Evolutionary conservation across 2,113 vertebrate genomes (phyloP).

Genomic region (Chaetorhynchus papuensis): DNA sequence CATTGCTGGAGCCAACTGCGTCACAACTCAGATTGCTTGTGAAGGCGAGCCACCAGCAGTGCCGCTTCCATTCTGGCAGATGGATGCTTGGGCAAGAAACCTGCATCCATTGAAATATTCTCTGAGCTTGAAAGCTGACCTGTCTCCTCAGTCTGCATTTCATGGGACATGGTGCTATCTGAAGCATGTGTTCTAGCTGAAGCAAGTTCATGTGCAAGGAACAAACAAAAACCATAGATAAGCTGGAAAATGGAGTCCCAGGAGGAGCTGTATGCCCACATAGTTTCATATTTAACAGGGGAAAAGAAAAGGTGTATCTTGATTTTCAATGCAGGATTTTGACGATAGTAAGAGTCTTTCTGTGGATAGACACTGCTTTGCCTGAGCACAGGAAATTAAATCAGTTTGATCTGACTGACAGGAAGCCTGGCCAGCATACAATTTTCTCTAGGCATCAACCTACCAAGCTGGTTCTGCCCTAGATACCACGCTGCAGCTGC

Average conservation of each 20-base stretch:
- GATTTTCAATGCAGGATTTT: not conserved
- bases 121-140: not conserved
- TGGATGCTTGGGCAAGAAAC: not conserved
- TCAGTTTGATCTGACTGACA: not conserved
- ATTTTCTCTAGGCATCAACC: not conserved
- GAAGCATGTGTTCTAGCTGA: not conserved
- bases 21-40: not conserved
- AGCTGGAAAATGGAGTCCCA: not conserved
- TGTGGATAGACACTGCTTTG: not conserved
- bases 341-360: not conserved
- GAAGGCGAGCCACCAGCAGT: not conserved
- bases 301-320: not conserved
- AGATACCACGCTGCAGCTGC: not conserved
- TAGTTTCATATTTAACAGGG: not conserved
- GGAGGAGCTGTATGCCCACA: not conserved
- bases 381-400: not conserved
- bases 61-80: not conserved
- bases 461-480: not conserved
- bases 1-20: not conserved
- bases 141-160: not conserved
- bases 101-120: not conserved
- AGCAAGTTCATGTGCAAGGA: not conserved
- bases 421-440: not conserved
- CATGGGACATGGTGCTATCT: rapidly evolving
- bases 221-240: not conserved